A percentile compares a stretch with the other conserved stretches of the same genome.
phyloP scores from a whole-genome alignment of 2,113 vertebrate species.

The Neotragus moschatus region DNA sequence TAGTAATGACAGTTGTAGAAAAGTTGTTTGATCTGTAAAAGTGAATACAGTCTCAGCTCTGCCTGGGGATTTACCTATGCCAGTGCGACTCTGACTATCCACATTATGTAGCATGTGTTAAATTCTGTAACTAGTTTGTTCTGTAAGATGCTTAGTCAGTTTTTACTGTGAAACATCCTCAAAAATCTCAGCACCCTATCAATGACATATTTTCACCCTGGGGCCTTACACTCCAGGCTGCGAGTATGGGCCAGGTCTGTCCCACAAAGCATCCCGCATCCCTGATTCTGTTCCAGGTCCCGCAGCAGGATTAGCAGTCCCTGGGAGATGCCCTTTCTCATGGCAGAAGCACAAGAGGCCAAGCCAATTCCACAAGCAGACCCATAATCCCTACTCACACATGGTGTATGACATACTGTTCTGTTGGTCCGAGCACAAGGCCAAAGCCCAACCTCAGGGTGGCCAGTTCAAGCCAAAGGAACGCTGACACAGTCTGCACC shows the following conservation, averaged over 20 bases:
- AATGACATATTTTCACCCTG: neutral
- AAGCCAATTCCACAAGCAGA: neutral
- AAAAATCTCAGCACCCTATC: neutral
- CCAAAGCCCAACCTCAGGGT: neutral
- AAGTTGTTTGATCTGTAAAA: neutral
- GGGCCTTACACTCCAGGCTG: rapidly evolving
- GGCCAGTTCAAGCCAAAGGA: neutral
- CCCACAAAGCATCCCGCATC: neutral
- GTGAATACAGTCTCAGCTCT: neutral
- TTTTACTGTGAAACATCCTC: neutral
- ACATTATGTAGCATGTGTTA: neutral
- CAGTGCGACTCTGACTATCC: too few relatives aligned
- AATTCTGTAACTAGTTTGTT: neutral
- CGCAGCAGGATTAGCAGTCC: neutral
- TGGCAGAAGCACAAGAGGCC: neutral
- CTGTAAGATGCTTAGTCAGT: neutral
- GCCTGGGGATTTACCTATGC: neutral
- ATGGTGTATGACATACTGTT: rapidly evolving
- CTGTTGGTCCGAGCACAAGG: neutral
- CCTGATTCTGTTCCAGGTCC: neutral
- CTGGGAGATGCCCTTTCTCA: neutral
- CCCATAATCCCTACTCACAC: neutral
- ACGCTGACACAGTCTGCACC: neutral
- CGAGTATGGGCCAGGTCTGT: neutral
- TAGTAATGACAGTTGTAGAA: neutral